Conservation (phyloP, 2,888 invertebrate genomes). For the Phengaris alcon region DNA sequence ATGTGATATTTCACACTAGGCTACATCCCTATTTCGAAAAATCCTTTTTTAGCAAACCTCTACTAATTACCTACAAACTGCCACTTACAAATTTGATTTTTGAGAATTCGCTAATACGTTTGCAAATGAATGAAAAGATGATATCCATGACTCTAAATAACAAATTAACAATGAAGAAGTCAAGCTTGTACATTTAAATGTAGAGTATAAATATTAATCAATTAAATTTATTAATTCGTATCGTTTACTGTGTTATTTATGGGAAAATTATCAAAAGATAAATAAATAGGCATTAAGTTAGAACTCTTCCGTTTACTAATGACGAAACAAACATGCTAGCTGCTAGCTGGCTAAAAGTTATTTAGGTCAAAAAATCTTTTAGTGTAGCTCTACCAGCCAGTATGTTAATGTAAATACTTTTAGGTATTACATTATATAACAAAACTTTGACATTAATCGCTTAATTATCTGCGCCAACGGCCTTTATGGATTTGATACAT, state of each 20-base stretch:
- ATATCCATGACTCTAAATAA: not conserved
- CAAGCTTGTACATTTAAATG: not conserved
- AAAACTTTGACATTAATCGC: slow-evolving; percentile 52
- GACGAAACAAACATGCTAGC: not conserved
- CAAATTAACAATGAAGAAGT: not conserved
- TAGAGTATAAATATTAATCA: not conserved
- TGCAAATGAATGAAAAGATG: not conserved
- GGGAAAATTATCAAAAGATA: not conserved
- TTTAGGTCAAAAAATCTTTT: not conserved
- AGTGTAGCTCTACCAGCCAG: slow-evolving; percentile 17
- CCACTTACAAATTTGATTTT: too few relatives aligned
- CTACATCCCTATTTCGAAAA: too few relatives aligned
- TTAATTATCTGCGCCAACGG: slow-evolving; percentile 50
- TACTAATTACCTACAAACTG: too few relatives aligned
- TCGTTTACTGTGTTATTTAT: not conserved
- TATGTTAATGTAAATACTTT: slow-evolving; percentile 41
- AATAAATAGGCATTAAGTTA: not conserved
- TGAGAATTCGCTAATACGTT: too few relatives aligned
- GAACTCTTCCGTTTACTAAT: not conserved
- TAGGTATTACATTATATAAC: slow-evolving; percentile 30
- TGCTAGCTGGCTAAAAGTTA: not conserved
- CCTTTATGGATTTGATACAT: slow-evolving; percentile 44
- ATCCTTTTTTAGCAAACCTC: too few relatives aligned
- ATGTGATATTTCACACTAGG: too few relatives aligned
- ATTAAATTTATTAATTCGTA: not conserved